phyloP scores from a whole-genome alignment of 2,888 invertebrate species.

The Chalcis sispes region DNA sequence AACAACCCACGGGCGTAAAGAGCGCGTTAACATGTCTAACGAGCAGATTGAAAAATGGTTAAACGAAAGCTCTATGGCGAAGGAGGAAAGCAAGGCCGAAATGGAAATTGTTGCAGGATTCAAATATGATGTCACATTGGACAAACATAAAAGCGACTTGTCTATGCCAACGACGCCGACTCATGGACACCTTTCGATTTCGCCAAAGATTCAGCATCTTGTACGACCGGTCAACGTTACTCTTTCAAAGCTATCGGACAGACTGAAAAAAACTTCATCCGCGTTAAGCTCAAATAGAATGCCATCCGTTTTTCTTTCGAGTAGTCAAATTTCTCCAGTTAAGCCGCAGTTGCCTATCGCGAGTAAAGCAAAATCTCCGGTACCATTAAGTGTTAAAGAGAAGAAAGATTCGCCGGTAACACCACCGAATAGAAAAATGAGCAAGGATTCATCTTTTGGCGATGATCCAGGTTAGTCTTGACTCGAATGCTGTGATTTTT shows the following conservation, averaged over 20 bases:
- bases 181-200: slow-evolving; percentile 70
- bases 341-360: slow-evolving; percentile 31
- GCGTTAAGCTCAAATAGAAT: background rate
- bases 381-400: slow-evolving; percentile 16
- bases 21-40: slow-evolving; percentile 83
- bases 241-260: slow-evolving; percentile 67
- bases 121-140: slow-evolving; percentile 62
- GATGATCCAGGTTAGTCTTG: slow-evolving; percentile 41
- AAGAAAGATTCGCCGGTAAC: slow-evolving; percentile 19
- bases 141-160: background rate
- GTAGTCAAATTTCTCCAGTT: slow-evolving; percentile 32
- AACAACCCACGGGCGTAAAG: slow-evolving; percentile 75
- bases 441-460: slow-evolving; percentile 54
- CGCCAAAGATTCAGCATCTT: slow-evolving; percentile 73
- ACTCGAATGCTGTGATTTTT: too few species aligned
- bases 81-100: slow-evolving; percentile 72
- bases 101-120: slow-evolving; percentile 68
- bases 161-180: background rate
- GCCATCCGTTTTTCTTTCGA: slow-evolving; percentile 21
- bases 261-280: slow-evolving; percentile 47
- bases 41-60: slow-evolving; percentile 84
- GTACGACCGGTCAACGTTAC: slow-evolving; percentile 74
- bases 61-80: slow-evolving; percentile 78
- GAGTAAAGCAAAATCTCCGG: slow-evolving; percentile 11
- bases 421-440: slow-evolving; percentile 43